Percentiles rank a stretch among this genome's conserved stretches.
These are phyloP conservation scores for Ctenochaetus hawaiiensis DNA, from an alignment of 2,797 vertebrate genomes.

Conservation along the genomic window DNA sequence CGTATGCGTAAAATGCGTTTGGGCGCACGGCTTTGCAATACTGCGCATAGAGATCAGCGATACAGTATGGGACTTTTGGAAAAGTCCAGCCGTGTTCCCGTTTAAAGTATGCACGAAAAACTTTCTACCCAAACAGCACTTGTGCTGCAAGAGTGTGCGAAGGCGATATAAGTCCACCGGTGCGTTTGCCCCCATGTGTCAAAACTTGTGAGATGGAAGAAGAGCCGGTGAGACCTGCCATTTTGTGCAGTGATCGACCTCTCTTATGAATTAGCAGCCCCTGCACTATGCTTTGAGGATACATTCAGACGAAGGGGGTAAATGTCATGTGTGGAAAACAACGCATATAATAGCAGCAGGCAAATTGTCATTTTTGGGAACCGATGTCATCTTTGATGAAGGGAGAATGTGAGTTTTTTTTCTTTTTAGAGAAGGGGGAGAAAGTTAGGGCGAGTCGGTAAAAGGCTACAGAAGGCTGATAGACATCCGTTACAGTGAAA, in stretches of 20 bases:
- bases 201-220: slow-evolving; percentile 90
- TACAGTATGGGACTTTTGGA: slow-evolving; percentile 34
- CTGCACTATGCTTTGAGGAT: slow-evolving; percentile 84
- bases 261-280: slow-evolving; percentile 85
- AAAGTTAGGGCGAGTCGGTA: slow-evolving; percentile 73
- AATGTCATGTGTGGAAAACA: slow-evolving; percentile 79
- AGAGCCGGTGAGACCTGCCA: slow-evolving; percentile 93
- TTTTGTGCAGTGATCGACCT: slow-evolving; percentile 92
- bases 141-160: slow-evolving; percentile 55
- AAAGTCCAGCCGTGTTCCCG: slow-evolving; percentile 51
- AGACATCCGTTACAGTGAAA: slow-evolving; percentile 56
- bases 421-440: background rate
- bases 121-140: slow-evolving; percentile 67
- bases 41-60: slow-evolving; percentile 36
- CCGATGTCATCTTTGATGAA: slow-evolving; percentile 15
- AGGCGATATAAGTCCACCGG: slow-evolving; percentile 79
- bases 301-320: slow-evolving; percentile 80
- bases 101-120: slow-evolving; percentile 70
- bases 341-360: slow-evolving; percentile 44
- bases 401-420: background rate
- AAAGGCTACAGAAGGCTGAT: slow-evolving; percentile 36
- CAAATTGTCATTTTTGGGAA: slow-evolving; percentile 39
- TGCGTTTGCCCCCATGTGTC: slow-evolving; percentile 78
- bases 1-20: slow-evolving; percentile 52
- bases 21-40: slow-evolving; percentile 39